phyloP scores from a whole-genome alignment of 2,888 invertebrate species.

The Lithophane semibrunnea region DNA sequence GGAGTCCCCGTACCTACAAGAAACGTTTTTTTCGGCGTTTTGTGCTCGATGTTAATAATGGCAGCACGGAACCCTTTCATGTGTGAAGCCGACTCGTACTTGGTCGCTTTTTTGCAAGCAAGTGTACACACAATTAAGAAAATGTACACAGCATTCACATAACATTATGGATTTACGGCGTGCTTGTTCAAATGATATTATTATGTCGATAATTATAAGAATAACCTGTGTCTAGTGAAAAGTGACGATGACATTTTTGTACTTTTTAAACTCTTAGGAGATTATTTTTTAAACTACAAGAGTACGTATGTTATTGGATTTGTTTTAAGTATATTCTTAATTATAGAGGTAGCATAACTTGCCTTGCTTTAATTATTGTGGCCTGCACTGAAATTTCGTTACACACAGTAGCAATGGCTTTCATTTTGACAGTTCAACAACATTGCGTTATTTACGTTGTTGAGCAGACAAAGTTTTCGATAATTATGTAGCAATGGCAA shows the following conservation, averaged over 20 bases:
- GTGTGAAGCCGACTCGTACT: not conserved
- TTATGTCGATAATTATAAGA: conserved; percentile 15
- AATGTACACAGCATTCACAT: conserved; percentile 68
- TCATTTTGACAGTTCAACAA: too few species aligned
- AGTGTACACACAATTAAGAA: conserved; percentile 72
- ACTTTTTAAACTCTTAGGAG: conserved; percentile 78
- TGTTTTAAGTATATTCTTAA: conserved; percentile 48
- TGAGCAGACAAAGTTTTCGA: too few species aligned
- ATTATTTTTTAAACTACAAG: conserved; percentile 57
- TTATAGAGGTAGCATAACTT: not conserved
- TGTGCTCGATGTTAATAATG: not conserved
- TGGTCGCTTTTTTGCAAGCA: conserved; percentile 64
- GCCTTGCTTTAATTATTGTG: conserved; percentile 1
- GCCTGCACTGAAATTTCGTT: not conserved
- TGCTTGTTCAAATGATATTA: conserved; percentile 52
- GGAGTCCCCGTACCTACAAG: not conserved
- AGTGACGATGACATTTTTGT: conserved; percentile 76
- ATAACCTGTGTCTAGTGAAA: conserved; percentile 57
- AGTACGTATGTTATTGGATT: conserved; percentile 45
- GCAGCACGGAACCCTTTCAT: not conserved
- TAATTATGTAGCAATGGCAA: too few species aligned
- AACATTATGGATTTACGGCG: conserved; percentile 49
- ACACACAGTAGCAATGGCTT: too few species aligned
- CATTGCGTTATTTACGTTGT: too few species aligned
- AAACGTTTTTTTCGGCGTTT: not conserved